Evolutionary conservation across 2,113 vertebrate genomes (phyloP), one percentile per base, ranked within the genome.

Genomic region (Nycticryphes semicollaris): DNA sequence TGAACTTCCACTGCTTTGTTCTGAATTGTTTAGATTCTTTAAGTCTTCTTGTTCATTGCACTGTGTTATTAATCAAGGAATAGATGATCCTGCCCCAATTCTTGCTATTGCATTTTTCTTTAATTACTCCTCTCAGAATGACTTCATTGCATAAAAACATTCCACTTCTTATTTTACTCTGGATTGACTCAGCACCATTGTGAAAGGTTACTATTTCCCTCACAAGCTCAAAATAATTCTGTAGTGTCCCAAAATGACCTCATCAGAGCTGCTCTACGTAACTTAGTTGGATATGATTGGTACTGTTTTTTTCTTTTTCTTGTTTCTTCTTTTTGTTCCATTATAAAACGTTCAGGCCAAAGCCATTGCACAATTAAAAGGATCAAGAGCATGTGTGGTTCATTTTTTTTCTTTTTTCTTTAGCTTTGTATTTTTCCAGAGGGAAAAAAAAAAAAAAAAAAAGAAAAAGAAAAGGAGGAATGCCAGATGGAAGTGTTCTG

Each of bases 351-450:
- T 28, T 83, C 22, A 47, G 4, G 3, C 8, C 31, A 90, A n/a
- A 77, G 14, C 4, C 14, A 17, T 6, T 33, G 9, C 22, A 59
- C 20, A 45, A 73, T 35, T 67, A 57, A 86, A 84, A 22, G 4
- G 22, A 67, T 70, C 33, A 92, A 39, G 3, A 57, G 3, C 1
- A 12, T 12, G 3, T 12, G 0, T 39, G n/a, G n/a, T n/a, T n/a
- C n/a, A n/a, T 39, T 39, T 48, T 37, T 57, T 20, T 48, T 51
- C 3, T 19, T 63, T 63, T 57, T 35, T 6, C 4, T 68, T 87
- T 73, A 41, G 2, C 4, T 69, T 87, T 43, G 5, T 54, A 25
- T 17, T 8, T 80, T 72, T 35, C 3, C 14, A 57, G 62, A 41
- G 10, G 2, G 35, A 43, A 14, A 18, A 18, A n/a, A 12, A 39